Evolutionary conservation across 2,888 invertebrate genomes (phyloP).

Genomic region (Galerucella calmariensis): DNA sequence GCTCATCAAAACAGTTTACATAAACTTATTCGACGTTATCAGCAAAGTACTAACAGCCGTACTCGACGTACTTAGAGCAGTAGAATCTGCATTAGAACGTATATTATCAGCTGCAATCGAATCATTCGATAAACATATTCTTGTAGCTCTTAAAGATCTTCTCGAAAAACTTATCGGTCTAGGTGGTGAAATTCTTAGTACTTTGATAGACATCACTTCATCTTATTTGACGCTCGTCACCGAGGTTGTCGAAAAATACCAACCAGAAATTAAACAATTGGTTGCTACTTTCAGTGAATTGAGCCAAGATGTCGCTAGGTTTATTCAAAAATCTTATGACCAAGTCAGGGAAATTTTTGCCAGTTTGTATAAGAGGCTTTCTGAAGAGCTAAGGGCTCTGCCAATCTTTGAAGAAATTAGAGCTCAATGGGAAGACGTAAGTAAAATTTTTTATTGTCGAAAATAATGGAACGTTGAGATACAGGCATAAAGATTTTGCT

Average conservation of each 20-base stretch:
- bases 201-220: slow-evolving; percentile 58
- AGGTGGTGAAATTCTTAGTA: slow-evolving; percentile 67
- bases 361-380: slow-evolving; percentile 63
- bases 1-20: slow-evolving; percentile 66
- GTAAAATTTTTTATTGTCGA: slow-evolving; percentile 10
- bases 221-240: slow-evolving; percentile 67
- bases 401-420: slow-evolving; percentile 67
- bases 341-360: slow-evolving; percentile 63
- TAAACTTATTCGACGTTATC: slow-evolving; percentile 60
- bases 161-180: slow-evolving; percentile 65
- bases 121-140: slow-evolving; percentile 58
- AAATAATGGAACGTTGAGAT: no score
- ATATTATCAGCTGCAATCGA: slow-evolving; percentile 54
- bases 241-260: slow-evolving; percentile 73
- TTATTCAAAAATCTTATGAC: slow-evolving; percentile 61
- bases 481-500: not conserved
- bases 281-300: slow-evolving; percentile 68
- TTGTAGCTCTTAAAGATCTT: slow-evolving; percentile 62
- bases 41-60: slow-evolving; percentile 48
- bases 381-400: slow-evolving; percentile 68
- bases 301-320: slow-evolving; percentile 64
- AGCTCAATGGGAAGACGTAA: slow-evolving; percentile 63
- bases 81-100: slow-evolving; percentile 53
- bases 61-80: slow-evolving; percentile 59
- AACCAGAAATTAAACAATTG: slow-evolving; percentile 74